Percentiles rank a stretch among this genome's conserved stretches.
phyloP scores from a whole-genome alignment of 2,797 vertebrate genomes.

The Pseudomugil tenellus region DNA sequence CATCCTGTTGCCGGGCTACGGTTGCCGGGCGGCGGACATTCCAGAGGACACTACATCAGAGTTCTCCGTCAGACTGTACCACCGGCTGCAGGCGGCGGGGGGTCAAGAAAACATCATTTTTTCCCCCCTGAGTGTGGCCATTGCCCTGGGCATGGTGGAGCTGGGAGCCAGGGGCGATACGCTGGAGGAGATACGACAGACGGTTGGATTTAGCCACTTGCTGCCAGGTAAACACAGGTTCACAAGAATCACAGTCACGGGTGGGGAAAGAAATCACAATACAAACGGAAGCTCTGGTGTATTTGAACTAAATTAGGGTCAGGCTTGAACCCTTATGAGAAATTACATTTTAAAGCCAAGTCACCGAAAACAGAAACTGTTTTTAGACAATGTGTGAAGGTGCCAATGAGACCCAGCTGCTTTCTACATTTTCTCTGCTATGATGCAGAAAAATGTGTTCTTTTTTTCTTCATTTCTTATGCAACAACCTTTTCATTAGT shows the following conservation, averaged over 20 bases:
- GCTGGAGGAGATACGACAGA: conserved; percentile 90
- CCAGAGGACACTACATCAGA: conserved; percentile 88
- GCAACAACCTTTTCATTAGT: too few relatives aligned
- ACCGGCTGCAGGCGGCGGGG: conserved; percentile 86
- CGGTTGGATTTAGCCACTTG: conserved; percentile 89
- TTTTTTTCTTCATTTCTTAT: neutral
- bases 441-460: neutral
- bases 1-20: conserved; percentile 80
- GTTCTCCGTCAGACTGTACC: conserved; percentile 93
- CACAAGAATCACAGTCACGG: neutral
- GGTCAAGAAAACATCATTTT: conserved; percentile 95
- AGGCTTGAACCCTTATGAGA: neutral
- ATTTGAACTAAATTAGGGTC: neutral
- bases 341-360: neutral
- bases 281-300: neutral
- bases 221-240: conserved; percentile 82
- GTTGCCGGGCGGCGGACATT: conserved; percentile 82
- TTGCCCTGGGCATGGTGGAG: conserved; percentile 94
- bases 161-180: conserved; percentile 91
- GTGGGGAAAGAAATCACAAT: neutral
- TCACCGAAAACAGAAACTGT: too few relatives aligned
- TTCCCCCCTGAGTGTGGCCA: conserved; percentile 90
- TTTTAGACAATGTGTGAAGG: too few relatives aligned
- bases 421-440: neutral
- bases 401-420: too few relatives aligned